Evolutionary conservation across 2,888 invertebrate genomes (phyloP), one percentile per base, ranked within the genome.

Genomic region (Coleophora deauratella): DNA sequence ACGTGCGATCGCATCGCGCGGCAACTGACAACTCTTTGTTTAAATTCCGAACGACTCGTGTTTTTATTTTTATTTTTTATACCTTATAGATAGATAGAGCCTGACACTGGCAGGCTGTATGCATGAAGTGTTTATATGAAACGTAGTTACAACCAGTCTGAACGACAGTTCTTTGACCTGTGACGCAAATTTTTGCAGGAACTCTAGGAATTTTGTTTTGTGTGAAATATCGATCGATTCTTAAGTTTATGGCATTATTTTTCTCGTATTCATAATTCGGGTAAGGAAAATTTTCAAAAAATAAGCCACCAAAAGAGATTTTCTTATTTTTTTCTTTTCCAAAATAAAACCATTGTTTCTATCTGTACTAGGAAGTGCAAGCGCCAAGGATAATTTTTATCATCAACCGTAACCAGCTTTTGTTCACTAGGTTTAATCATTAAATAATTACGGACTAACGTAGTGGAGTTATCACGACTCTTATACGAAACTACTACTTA

Each of bases 11-110:
- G 67, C 70, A 62, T 60, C 71, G 72, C 62, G 53, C 59, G 58
- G 55, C 54, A 50, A 62, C 66, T 66, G 62, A 63, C 72, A 62
- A 71, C 63, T 72, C 81, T 80, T 81, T 80, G 81, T 80, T 72
- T 71, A 67, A 75, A 66, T 61, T 65, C 63, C 65, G 65, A 62
- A 65, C 65, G 50, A 54, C 56, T 47, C 57, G 49, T 57, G 51
- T 55, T 52, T 21, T 74, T 76, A 74, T 73, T 72, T 62, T 72
- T 63, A 57, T 70, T 69, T 66, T 72, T 70, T 72, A 64, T 55
- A 21, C 21, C 3, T 6, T 21, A 21, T 21, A 21, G 21, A 21
- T 21, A 21, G 21, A 21, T 6, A 21, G 21, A 21, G 55, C 52
- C 54, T 52, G 49, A 49, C 51, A 52, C 54, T 54, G 50, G 39